Conservation (phyloP, 2,888 invertebrate species). For the Fissipunctia ypsillon region DNA sequence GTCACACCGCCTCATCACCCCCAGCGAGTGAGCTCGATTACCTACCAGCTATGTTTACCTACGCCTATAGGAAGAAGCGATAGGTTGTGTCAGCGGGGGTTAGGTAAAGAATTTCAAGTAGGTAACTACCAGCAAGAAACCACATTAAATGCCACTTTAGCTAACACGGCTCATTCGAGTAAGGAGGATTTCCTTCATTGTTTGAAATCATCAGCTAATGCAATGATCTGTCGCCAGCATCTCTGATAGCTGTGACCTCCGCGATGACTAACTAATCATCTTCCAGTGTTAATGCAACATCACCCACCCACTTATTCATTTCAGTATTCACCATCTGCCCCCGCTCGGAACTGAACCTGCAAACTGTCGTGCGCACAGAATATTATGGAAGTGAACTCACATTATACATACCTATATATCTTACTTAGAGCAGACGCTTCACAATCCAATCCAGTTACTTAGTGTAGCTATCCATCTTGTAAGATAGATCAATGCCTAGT, state of each 20-base stretch:
- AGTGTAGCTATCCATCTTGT: too few relatives aligned
- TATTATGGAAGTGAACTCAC: conserved; percentile 14
- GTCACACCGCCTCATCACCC: background rate
- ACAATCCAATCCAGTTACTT: conserved; percentile 14
- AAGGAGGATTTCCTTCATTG: conserved; percentile 81
- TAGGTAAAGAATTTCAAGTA: conserved; percentile 9
- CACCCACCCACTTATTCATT: conserved; percentile 32
- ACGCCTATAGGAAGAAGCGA: background rate
- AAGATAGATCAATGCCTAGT: background rate
- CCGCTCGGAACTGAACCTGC: conserved; percentile 16
- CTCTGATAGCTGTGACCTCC: conserved; percentile 58
- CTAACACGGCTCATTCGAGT: conserved; percentile 70
- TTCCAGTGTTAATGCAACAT: conserved; percentile 23
- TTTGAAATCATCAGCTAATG: conserved; percentile 59
- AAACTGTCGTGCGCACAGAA: background rate
- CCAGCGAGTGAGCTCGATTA: background rate
- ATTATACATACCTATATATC: background rate
- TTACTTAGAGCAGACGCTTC: background rate
- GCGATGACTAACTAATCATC: conserved; percentile 45
- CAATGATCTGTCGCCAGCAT: conserved; percentile 53
- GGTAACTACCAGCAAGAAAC: conserved; percentile 1
- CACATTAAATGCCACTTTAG: conserved; percentile 53
- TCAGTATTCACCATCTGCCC: background rate
- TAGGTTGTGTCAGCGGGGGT: background rate
- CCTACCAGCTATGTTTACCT: background rate